These are phyloP conservation scores for Athrips mouffetella DNA, from an alignment of 2,888 invertebrate species.

Conservation along the genomic window DNA sequence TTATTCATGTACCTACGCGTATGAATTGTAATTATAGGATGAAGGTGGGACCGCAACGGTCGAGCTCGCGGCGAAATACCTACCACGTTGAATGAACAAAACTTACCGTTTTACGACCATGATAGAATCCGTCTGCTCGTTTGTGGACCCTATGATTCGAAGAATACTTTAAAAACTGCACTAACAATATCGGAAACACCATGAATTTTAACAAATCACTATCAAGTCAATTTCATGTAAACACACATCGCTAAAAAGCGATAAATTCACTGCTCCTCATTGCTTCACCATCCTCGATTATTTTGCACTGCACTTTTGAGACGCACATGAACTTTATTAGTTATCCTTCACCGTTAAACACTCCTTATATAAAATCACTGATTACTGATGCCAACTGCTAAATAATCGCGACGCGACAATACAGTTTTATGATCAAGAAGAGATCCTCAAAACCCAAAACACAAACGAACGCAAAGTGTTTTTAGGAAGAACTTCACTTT, in stretches of 20 bases:
- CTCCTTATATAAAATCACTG: conserved; percentile 28
- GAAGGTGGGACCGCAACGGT: not conserved
- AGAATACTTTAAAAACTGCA: conserved; percentile 66
- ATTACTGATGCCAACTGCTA: conserved; percentile 26
- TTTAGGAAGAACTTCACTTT: conserved; percentile 26
- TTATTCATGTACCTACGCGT: conserved; percentile 4
- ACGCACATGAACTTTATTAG: conserved; percentile 48
- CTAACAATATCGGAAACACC: conserved; percentile 68
- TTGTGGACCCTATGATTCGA: conserved; percentile 78
- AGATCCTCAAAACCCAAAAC: conserved; percentile 61
- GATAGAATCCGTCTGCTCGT: conserved; percentile 77
- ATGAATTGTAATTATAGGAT: not conserved
- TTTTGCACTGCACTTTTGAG: conserved; percentile 60
- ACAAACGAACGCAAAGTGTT: conserved; percentile 58
- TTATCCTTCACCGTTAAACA: conserved; percentile 26
- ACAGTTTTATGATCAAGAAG: conserved; percentile 39
- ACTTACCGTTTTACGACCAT: conserved; percentile 79
- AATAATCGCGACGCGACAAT: conserved; percentile 30
- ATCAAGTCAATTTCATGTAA: conserved; percentile 65
- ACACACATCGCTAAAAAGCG: conserved; percentile 75
- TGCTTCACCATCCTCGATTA: conserved; percentile 56
- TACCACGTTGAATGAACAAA: conserved; percentile 37
- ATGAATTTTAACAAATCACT: conserved; percentile 70
- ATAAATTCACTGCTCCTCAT: conserved; percentile 66
- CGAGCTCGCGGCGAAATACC: not conserved